Evolutionary conservation across 2,888 invertebrate species (phyloP).

Genomic region (Ceraclea dissimilis): DNA sequence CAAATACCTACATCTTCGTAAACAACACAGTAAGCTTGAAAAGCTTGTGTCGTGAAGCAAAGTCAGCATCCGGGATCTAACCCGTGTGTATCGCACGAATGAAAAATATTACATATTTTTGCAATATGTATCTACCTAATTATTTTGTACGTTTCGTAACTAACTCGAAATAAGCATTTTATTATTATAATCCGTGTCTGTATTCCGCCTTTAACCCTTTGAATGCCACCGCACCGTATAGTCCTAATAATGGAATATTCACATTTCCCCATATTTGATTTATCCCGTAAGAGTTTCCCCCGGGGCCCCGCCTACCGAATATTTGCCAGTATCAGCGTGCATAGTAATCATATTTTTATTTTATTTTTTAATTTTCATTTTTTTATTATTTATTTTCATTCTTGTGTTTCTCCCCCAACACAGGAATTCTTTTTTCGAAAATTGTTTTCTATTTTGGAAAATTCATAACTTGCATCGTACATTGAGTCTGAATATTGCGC

Average conservation of each 20-base stretch:
- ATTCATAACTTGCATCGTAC: constrained; percentile 10
- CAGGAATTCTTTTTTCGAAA: background rate
- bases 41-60: no score
- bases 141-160: no score
- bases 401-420: background rate
- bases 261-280: constrained; percentile 26
- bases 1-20: no score
- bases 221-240: constrained; percentile 1
- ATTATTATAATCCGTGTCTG: no score
- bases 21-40: no score
- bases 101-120: no score
- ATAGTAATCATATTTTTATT: constrained; percentile 3
- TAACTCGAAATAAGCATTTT: no score
- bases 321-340: background rate
- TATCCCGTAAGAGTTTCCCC: constrained; percentile 24
- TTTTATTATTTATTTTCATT: constrained; percentile 1
- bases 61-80: no score
- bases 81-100: no score
- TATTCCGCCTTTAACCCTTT: background rate
- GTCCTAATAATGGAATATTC: constrained; percentile 26
- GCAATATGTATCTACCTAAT: no score
- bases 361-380: constrained; percentile 5
- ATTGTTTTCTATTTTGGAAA: background rate
- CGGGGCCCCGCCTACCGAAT: constrained; percentile 9
- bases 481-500: background rate